Evolutionary conservation across 2,888 invertebrate species (phyloP).

Genomic region (Campaea margaritaria): DNA sequence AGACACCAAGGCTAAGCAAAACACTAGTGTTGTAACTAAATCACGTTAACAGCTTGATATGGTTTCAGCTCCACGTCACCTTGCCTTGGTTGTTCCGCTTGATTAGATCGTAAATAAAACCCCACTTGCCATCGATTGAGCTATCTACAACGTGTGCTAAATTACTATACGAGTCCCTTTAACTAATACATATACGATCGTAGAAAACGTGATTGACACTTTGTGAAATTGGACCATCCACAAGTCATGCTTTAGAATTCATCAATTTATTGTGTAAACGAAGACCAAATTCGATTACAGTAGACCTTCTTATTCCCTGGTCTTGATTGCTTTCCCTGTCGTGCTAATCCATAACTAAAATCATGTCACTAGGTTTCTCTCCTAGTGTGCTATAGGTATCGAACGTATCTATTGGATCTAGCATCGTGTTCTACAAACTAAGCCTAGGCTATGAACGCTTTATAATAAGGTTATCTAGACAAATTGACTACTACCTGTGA

Average conservation of each 20-base stretch:
- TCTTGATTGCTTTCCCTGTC: slow-evolving; percentile 18
- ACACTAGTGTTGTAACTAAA: slow-evolving; percentile 1
- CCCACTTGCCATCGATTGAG: slow-evolving; percentile 19
- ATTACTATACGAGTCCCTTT: slow-evolving; percentile 16
- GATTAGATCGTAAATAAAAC: slow-evolving; percentile 33
- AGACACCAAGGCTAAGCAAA: background rate
- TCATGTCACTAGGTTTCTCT: slow-evolving; percentile 8
- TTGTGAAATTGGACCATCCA: slow-evolving; percentile 5
- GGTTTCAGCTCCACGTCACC: slow-evolving; percentile 12
- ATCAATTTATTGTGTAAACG: slow-evolving; percentile 11
- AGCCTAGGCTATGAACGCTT: slow-evolving; percentile 2
- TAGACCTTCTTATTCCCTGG: background rate
- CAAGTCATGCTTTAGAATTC: background rate
- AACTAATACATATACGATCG: slow-evolving; percentile 6
- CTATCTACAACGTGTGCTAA: slow-evolving; percentile 21
- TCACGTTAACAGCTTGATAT: slow-evolving; percentile 9
- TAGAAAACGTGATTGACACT: slow-evolving; percentile 10
- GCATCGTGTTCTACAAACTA: slow-evolving; percentile 7
- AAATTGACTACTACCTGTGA: slow-evolving; percentile 4
- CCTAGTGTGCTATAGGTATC: background rate
- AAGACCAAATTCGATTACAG: slow-evolving; percentile 11
- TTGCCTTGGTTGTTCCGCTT: slow-evolving; percentile 12
- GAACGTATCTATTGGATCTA: background rate
- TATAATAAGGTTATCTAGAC: slow-evolving; percentile 7
- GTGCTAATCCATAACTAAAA: slow-evolving; percentile 12